A percentile compares a stretch with the other conserved stretches of the same genome.
Conservation (phyloP, 2,113 vertebrate genomes). For the Sceloporus undulatus region DNA sequence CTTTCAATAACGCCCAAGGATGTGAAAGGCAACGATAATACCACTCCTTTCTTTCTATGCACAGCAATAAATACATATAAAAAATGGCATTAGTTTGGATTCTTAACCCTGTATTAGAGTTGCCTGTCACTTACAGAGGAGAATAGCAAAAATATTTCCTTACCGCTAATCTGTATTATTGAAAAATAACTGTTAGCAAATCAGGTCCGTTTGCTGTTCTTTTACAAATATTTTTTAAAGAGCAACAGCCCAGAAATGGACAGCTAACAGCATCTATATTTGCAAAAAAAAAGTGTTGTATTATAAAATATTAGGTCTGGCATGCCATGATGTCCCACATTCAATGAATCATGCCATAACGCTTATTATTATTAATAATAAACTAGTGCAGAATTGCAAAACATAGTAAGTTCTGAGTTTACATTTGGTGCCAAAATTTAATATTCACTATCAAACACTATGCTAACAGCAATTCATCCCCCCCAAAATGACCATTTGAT, state of each 20-base stretch:
- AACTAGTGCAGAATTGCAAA: background rate
- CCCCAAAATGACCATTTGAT: conserved; percentile 18
- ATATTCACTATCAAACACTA: background rate
- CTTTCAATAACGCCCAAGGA: conserved; percentile 21
- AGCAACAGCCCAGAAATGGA: background rate
- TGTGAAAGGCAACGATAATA: background rate
- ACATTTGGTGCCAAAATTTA: conserved; percentile 1
- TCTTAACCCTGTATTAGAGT: conserved; percentile 44
- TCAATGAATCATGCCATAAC: conserved; percentile 6
- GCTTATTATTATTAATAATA: background rate
- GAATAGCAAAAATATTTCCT: conserved; percentile 24
- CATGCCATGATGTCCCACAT: background rate
- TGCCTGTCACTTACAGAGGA: conserved; percentile 47
- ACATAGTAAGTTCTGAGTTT: conserved; percentile 33
- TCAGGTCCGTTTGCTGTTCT: background rate
- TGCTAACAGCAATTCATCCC: background rate
- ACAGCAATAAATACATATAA: conserved; percentile 52
- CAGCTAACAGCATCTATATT: conserved; percentile 15
- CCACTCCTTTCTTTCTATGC: conserved; percentile 14
- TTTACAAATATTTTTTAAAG: background rate
- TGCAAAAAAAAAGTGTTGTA: conserved; percentile 42
- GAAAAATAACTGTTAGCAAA: conserved; percentile 35
- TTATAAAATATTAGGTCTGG: conserved; percentile 48
- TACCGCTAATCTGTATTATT: conserved; percentile 13
- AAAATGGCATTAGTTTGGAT: conserved; percentile 40